A percentile compares a stretch with the other conserved stretches of the same genome.
phyloP scores from a whole-genome alignment of 2,797 vertebrate species.

The Epinephelus awoara region DNA sequence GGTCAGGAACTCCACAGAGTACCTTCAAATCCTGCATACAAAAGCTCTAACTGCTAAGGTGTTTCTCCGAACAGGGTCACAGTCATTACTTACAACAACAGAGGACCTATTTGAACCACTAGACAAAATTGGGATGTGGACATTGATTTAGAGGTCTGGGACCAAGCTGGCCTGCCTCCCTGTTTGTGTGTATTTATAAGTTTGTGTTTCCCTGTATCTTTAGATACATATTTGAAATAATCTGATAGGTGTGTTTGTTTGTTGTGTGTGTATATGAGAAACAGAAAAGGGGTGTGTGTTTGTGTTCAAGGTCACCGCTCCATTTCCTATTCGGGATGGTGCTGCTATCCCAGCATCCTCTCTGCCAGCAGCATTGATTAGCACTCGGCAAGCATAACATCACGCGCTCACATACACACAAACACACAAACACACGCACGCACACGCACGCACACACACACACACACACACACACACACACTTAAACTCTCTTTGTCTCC shows the following conservation, averaged over 20 bases:
- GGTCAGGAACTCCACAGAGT: neutral
- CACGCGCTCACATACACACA: conserved; percentile 39
- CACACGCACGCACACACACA: conserved; percentile 26
- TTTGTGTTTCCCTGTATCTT: conserved; percentile 33
- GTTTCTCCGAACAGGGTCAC: conserved; percentile 11
- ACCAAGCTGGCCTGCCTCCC: neutral
- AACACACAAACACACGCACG: conserved; percentile 36
- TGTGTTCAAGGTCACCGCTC: conserved; percentile 78
- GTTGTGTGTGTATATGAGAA: conserved; percentile 28
- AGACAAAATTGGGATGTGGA: neutral
- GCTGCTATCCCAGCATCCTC: conserved; percentile 78
- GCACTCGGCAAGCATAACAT: conserved; percentile 78
- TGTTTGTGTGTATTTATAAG: conserved; percentile 21
- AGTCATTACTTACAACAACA: conserved; percentile 18
- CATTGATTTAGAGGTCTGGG: conserved; percentile 23
- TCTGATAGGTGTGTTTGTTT: conserved; percentile 53
- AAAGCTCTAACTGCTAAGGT: neutral
- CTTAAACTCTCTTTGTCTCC: conserved; percentile 23
- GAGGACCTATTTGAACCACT: neutral
- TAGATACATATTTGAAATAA: conserved; percentile 50
- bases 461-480: neutral
- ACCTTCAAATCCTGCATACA: neutral
- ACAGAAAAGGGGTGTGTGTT: conserved; percentile 41
- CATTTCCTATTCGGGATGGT: conserved; percentile 77
- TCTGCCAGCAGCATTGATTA: conserved; percentile 83